Evolutionary conservation across 2,113 vertebrate species (phyloP), one percentile per base, ranked within the genome.

Genomic region (Solea senegalensis): DNA sequence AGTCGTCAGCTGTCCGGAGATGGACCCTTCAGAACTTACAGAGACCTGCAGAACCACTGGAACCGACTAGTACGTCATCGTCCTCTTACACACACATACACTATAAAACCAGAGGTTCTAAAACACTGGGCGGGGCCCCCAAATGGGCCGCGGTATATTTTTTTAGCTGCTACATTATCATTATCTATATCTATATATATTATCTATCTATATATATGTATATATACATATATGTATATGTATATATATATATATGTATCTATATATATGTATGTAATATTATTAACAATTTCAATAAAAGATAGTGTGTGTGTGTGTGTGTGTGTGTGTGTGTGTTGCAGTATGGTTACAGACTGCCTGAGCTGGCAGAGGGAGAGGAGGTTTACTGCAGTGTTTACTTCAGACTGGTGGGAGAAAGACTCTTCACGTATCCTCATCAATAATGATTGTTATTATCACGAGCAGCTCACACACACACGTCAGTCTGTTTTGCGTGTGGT

Each of bases 341-440:
- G 97, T 97, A 98, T 63, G 96, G 97, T 14, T 98, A 97, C 87
- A 80, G 90, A 72, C 96, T 98, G 55, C 95, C 96, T 14, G 91
- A 93, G 15, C 84, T 93, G 14, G 12, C 60, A 11, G 92, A 92
- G 68, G 87, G 92, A 7, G 72, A 61, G 52, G 66, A 86, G 73
- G 76, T 92, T 56, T 98, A 98, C 81, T 94, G 95, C 87, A 96
- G 86, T 63, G 40, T 98, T 79, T 95, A 95, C 89, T 98, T 98
- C 93, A 95, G 80, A 68, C 91, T 90, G 39, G 83, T 96, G 48
- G 93, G 94, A 69, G 90, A 94, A 64, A 93, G 80, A 8, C 83
- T 94, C 59, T 97, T 98, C 80, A 97, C 95, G 70, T 98, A 97
- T 97, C 95, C 93, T 44, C 14, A 52, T n/a, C n/a, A 26, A 52